Percentiles rank a stretch among this genome's conserved stretches.
These are phyloP conservation scores for Galbula dea DNA, from an alignment of 2,113 vertebrate genomes.

Conservation along the genomic window DNA sequence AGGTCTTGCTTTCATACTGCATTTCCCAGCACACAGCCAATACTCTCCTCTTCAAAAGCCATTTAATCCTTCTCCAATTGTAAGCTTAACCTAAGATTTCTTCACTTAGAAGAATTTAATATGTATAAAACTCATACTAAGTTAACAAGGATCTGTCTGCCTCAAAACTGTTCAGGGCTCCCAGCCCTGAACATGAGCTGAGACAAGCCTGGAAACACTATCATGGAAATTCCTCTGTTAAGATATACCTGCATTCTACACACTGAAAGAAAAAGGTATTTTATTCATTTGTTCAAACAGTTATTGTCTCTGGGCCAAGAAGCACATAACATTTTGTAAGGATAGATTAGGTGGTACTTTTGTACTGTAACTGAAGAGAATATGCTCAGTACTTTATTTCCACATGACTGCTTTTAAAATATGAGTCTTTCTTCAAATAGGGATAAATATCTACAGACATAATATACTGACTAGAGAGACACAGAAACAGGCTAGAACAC, in stretches of 20 bases:
- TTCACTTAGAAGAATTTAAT: not conserved
- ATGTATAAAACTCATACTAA: not conserved
- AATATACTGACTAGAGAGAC: not conserved
- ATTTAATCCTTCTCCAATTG: not conserved
- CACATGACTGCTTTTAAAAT: not conserved
- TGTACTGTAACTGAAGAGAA: not conserved
- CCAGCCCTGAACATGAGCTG: not conserved
- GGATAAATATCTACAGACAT: not conserved
- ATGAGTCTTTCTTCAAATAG: not conserved
- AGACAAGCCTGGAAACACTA: not conserved
- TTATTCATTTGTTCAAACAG: not conserved
- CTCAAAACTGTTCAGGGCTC: not conserved
- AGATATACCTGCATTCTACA: not conserved
- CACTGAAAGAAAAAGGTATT: not conserved
- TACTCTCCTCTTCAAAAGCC: not conserved
- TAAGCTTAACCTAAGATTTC: not conserved
- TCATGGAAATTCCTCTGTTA: not conserved
- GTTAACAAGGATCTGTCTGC: not conserved
- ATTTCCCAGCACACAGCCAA: not conserved
- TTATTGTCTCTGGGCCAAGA: not conserved
- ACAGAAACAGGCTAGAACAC: not conserved
- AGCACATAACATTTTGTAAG: not conserved
- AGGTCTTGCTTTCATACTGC: not conserved
- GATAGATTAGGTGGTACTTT: not conserved
- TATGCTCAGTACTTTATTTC: not conserved